Evolutionary conservation across 2,888 invertebrate genomes (phyloP), one percentile per base, ranked within the genome.

Genomic region (Lepas anatifera): DNA sequence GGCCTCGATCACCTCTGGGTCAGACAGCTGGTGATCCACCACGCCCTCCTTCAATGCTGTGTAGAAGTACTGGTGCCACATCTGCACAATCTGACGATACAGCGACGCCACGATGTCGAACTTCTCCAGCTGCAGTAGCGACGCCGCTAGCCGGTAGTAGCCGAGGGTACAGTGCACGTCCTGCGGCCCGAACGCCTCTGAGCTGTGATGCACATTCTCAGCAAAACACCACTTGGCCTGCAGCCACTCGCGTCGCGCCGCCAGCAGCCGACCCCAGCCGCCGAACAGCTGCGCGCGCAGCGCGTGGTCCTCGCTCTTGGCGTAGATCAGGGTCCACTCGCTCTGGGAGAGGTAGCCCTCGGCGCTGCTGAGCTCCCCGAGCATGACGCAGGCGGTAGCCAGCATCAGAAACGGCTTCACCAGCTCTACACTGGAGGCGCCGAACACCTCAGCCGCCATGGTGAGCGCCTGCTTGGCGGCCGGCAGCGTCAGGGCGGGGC

Each of bases 371-470:
- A 58, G 58, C 35, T 58, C 58, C 18, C 32, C 58, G 3, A 58
- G 58, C 58, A 35, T 32, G 58, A 58, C 22, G 35, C 58, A 58
- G 35, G 58, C 58, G 29, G 58, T 3, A 22, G 58, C 58, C 58
- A 58, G 58, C 58, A 58, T 58, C 58, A 58, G 58, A 18, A 58
- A 58, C 35, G 58, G 58, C 32, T 18, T 6, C 22, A 58, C 35
- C 58, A 58, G 35, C 58, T 58, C 58, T 7, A 58, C 58, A 18
- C 58, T 58, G 35, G 58, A 32, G 29, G 58, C 35, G 22, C 58
- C 58, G 35, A 35, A 58, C 58, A 58, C 58, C 58, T 58, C 58
- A 6, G 58, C 58, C 35, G 58, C 58, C 58, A 58, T 58, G 58
- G 35, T 18, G 32, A 58, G 58, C 58, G 58, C 58, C 58, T 58